A percentile compares a stretch with the other conserved stretches of the same genome.
phyloP scores from a whole-genome alignment of 1,140 invertebrate genomes.

The Leptestheria dahalacensis region DNA sequence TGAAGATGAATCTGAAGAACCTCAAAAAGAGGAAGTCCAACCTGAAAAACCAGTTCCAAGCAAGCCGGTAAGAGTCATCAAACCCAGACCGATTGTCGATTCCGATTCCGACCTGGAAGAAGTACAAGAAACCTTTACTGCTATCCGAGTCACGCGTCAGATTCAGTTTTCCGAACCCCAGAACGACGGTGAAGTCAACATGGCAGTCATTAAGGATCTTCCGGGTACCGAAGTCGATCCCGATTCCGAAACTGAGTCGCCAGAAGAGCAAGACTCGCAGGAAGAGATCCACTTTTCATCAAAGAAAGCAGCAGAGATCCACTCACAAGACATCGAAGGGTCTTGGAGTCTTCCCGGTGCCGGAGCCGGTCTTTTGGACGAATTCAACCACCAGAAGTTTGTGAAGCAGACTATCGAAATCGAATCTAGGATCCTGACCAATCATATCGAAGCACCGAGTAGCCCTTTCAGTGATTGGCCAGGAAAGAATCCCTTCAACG shows the following conservation, averaged over 20 bases:
- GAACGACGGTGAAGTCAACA: too few relatives aligned
- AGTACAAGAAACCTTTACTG: not conserved
- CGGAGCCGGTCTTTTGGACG: too few relatives aligned
- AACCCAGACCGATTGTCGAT: not conserved
- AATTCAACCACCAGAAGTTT: too few relatives aligned
- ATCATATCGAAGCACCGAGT: not conserved
- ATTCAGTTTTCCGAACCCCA: not conserved
- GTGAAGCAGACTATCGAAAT: not conserved
- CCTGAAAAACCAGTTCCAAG: not conserved
- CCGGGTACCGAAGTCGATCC: slow-evolving; percentile 6
- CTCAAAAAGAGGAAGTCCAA: not conserved
- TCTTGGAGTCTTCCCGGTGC: too few relatives aligned
- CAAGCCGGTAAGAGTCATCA: not conserved
- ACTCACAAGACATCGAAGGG: too few relatives aligned
- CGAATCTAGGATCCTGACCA: not conserved
- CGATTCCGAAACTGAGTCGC: not conserved
- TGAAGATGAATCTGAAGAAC: not conserved
- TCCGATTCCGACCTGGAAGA: not conserved
- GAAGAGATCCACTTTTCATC: too few relatives aligned
- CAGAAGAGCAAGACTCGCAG: not conserved
- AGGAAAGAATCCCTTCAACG: not conserved
- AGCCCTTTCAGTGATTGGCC: too few relatives aligned
- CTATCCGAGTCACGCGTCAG: not conserved
- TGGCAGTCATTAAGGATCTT: not conserved
- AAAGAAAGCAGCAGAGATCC: too few relatives aligned